phyloP scores from a whole-genome alignment of 2,888 invertebrate species.

The Paralinhomoeus sp. region DNA sequence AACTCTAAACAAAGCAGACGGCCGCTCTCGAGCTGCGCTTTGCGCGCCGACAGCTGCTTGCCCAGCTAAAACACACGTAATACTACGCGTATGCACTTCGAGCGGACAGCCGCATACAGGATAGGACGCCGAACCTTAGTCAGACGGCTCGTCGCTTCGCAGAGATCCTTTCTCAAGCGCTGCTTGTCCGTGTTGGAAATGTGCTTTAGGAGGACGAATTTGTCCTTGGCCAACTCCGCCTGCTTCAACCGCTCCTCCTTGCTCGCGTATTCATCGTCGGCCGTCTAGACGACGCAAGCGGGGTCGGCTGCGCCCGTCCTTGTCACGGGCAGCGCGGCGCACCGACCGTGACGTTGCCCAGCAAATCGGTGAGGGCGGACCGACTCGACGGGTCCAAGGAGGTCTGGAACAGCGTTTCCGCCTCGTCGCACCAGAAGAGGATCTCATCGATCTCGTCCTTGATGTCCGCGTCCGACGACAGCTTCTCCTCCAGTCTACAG shows the following conservation, averaged over 20 bases:
- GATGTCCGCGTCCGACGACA: constrained; percentile 22
- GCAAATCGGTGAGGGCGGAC: constrained; percentile 18
- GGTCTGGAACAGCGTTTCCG: constrained; percentile 22
- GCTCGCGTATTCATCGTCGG: not conserved
- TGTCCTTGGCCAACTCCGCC: not conserved
- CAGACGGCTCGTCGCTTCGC: not conserved
- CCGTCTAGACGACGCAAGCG: too few species aligned
- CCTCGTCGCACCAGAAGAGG: constrained; percentile 28
- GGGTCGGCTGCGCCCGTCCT: too few species aligned
- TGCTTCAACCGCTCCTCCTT: not conserved
- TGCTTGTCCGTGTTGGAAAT: constrained; percentile 1
- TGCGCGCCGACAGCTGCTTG: not conserved
- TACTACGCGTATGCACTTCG: too few species aligned
- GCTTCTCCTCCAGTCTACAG: constrained; percentile 7
- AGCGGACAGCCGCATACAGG: too few species aligned
- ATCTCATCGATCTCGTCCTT: constrained; percentile 27
- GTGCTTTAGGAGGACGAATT: not conserved
- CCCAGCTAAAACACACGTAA: not conserved
- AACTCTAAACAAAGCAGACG: constrained; percentile 11
- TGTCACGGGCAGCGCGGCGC: too few species aligned
- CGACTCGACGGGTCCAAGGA: constrained; percentile 16
- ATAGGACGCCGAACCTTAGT: too few species aligned
- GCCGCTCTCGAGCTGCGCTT: not conserved
- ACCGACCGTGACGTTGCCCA: constrained; percentile 7
- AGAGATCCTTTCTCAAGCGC: not conserved